A percentile compares a stretch with the other conserved stretches of the same genome.
Conservation (phyloP, 2,113 vertebrate species). For the Vulpes ferrilata region DNA sequence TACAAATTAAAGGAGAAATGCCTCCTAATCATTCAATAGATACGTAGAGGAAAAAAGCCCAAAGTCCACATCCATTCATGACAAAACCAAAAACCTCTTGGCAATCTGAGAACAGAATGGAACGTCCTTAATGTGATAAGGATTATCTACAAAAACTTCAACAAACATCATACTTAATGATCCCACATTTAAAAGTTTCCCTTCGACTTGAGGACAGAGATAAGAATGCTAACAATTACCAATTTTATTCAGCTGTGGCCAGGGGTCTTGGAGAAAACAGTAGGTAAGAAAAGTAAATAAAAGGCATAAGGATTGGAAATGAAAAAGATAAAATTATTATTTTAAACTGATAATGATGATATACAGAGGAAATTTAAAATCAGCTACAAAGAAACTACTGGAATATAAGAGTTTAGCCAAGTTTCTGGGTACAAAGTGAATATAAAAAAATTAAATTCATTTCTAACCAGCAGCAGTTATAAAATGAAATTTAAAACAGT, state of each 20-base stretch:
- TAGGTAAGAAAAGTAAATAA: constrained; percentile 32
- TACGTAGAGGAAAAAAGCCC: neutral
- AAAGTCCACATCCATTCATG: constrained; percentile 2
- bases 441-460: constrained; percentile 61
- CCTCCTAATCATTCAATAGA: neutral
- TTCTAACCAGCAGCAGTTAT: constrained; percentile 31
- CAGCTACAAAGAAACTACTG: constrained; percentile 9
- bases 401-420: constrained; percentile 16
- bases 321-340: constrained; percentile 28
- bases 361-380: constrained; percentile 13
- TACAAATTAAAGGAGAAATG: constrained; percentile 5
- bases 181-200: neutral
- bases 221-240: neutral
- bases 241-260: constrained; percentile 30
- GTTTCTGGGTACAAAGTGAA: constrained; percentile 46
- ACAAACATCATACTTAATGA: neutral
- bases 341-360: neutral
- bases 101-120: neutral
- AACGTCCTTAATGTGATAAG: neutral
- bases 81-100: neutral
- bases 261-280: neutral
- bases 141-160: constrained; percentile 5
- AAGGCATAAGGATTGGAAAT: constrained; percentile 6
- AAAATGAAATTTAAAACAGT: constrained; percentile 68
- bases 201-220: neutral